Conservation (phyloP, 2,888 invertebrate species). For the Hedya salicella region DNA sequence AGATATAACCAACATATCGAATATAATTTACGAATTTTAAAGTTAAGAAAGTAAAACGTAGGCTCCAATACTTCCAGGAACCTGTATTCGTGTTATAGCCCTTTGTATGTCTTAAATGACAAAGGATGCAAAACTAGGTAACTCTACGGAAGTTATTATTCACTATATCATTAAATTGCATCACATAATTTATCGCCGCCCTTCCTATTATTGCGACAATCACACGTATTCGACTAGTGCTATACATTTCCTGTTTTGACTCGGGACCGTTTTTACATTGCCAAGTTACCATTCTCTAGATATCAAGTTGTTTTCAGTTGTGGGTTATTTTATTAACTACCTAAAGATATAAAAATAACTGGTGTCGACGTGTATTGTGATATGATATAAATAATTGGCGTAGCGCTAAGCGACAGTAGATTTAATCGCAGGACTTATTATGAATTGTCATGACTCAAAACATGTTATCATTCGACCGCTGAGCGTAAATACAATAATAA, state of each 20-base stretch:
- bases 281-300: slow-evolving; percentile 3
- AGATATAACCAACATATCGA: too few species aligned
- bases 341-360: slow-evolving; percentile 32
- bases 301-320: slow-evolving; percentile 35
- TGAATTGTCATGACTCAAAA: slow-evolving; percentile 31
- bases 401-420: slow-evolving; percentile 28
- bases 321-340: slow-evolving; percentile 26
- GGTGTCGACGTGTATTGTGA: slow-evolving; percentile 15
- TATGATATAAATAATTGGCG: slow-evolving; percentile 29
- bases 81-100: too few species aligned
- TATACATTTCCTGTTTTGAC: slow-evolving; percentile 35
- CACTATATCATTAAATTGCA: background rate
- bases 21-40: too few species aligned
- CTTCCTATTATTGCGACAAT: slow-evolving; percentile 13
- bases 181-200: background rate
- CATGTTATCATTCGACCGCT: slow-evolving; percentile 12
- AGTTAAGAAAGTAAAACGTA: too few species aligned
- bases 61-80: too few species aligned
- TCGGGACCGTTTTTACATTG: background rate
- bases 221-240: background rate
- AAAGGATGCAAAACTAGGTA: background rate
- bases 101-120: too few species aligned
- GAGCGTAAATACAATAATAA: slow-evolving; percentile 6
- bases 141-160: slow-evolving; percentile 5
- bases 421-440: slow-evolving; percentile 10